Evolutionary conservation across 2,113 vertebrate genomes (phyloP).

Genomic region (Ictalurus furcatus): DNA sequence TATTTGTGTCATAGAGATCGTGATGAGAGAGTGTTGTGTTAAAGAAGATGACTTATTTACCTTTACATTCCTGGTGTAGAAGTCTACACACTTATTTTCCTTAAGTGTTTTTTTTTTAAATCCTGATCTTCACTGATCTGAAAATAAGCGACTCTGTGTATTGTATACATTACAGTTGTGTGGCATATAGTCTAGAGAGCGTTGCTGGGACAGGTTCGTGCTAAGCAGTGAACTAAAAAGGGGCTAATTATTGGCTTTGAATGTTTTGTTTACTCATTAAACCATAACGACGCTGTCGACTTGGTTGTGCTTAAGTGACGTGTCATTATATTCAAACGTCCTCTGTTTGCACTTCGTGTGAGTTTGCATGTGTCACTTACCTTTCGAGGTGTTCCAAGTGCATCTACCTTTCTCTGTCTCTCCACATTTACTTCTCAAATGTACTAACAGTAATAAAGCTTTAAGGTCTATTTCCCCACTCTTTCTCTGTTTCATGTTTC

Average conservation of each 20-base stretch:
- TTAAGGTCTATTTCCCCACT: not conserved
- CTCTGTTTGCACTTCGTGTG: not conserved
- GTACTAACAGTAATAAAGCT: not conserved
- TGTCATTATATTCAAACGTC: not conserved
- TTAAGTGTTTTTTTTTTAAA: not conserved
- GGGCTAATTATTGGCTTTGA: conserved; percentile 2
- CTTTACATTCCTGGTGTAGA: not conserved
- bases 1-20: not conserved
- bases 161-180: not conserved
- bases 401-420: conserved; percentile 17
- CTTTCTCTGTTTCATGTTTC: not conserved
- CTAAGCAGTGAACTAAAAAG: not conserved
- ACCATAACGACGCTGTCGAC: not conserved
- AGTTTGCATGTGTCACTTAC: not conserved
- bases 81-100: not conserved
- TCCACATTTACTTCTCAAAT: not conserved
- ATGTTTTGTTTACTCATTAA: not conserved
- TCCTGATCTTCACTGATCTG: not conserved
- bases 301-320: not conserved
- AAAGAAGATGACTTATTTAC: not conserved
- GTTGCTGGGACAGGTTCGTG: not conserved
- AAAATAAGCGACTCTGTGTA: not conserved
- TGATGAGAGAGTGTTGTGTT: not conserved
- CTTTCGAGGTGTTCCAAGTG: not conserved
- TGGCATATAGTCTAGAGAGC: not conserved